Percentiles rank a stretch among this genome's conserved stretches.
Conservation (phyloP, 2,797 vertebrate species). For the Melanotaenia nigrans region DNA sequence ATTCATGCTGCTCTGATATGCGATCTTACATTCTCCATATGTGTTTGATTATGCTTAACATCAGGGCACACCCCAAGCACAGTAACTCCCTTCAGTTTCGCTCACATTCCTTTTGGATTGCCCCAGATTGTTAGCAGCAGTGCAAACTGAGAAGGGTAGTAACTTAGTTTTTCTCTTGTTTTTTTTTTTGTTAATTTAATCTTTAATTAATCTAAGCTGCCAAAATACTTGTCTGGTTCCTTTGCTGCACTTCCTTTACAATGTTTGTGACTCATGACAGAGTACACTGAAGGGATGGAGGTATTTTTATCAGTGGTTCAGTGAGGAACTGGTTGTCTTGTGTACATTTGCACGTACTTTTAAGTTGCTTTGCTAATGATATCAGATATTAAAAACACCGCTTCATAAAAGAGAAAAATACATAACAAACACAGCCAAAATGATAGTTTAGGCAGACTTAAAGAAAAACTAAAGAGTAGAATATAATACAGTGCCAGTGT, state of each 20-base stretch:
- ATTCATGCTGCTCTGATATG: constrained; percentile 15
- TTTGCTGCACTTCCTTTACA: constrained; percentile 3
- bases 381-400: neutral
- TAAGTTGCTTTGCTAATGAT: neutral
- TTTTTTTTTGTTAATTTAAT: constrained; percentile 18
- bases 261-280: constrained; percentile 3
- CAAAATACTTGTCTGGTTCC: constrained; percentile 12
- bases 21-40: constrained; percentile 62
- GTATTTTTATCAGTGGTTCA: constrained; percentile 3
- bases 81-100: constrained; percentile 31
- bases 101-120: constrained; percentile 58
- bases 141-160: constrained; percentile 22
- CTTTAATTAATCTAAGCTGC: neutral
- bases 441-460: neutral
- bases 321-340: neutral
- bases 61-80: constrained; percentile 51
- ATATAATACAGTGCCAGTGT: neutral
- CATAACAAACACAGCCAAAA: neutral
- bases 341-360: neutral
- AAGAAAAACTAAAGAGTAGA: neutral
- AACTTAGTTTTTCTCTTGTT: neutral
- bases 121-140: constrained; percentile 8
- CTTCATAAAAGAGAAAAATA: neutral
- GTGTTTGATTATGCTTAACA: constrained; percentile 59
- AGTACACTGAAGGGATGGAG: neutral